Evolutionary conservation across 1,140 invertebrate species (phyloP).

Genomic region (Drosophila micromelanica): DNA sequence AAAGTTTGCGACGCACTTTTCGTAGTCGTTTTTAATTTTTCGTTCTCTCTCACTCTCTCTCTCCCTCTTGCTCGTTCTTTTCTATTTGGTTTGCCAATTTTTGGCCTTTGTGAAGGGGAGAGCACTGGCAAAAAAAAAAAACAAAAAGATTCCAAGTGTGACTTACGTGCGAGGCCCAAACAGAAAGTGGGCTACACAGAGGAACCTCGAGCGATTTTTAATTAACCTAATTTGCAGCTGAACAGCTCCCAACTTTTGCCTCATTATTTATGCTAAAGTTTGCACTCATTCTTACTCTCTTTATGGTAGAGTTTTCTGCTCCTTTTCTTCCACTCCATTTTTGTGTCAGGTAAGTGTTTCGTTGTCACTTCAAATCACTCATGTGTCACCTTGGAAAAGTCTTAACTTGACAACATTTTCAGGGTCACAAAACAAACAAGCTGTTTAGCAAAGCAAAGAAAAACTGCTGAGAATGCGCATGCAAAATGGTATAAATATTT

Average conservation of each 20-base stretch:
- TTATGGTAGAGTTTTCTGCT: neutral
- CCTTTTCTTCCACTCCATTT: neutral
- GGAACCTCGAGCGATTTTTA: conserved; percentile 76
- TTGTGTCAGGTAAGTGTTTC: conserved; percentile 1
- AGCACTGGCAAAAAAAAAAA: no score
- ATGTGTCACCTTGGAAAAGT: conserved; percentile 31
- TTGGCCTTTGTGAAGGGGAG: neutral
- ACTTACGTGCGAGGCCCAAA: conserved; percentile 39
- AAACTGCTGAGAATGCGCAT: neutral
- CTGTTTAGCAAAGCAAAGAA: neutral
- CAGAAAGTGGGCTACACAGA: neutral
- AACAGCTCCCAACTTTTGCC: conserved; percentile 52
- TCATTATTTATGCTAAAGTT: conserved; percentile 60
- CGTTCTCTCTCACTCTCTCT: no score
- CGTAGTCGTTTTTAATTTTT: conserved; percentile 43
- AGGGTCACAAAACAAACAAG: conserved; percentile 8
- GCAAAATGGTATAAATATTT: neutral
- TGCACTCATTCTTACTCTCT: conserved; percentile 6
- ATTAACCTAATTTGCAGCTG: conserved; percentile 79
- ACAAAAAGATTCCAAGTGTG: conserved; percentile 35
- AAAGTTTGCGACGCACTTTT: conserved; percentile 77
- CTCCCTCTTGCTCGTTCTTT: conserved; percentile 26
- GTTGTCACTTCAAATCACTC: conserved; percentile 35
- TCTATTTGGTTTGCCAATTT: conserved; percentile 7
- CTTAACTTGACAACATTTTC: conserved; percentile 8